phyloP scores from a whole-genome alignment of 1,140 invertebrate genomes.

The Campoletis sonorensis region DNA sequence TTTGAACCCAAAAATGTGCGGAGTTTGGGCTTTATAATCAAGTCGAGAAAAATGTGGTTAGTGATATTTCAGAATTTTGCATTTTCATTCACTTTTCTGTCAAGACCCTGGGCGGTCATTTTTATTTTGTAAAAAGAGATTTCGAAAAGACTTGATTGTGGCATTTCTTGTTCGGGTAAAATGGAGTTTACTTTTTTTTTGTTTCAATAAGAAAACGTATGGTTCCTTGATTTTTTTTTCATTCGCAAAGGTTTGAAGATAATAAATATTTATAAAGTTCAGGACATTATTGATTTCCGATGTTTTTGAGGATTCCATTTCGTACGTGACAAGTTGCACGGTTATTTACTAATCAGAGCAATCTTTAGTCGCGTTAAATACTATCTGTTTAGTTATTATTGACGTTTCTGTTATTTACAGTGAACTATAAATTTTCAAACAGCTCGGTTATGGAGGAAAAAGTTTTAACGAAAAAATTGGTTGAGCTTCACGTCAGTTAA shows the following conservation, averaged over 20 bases:
- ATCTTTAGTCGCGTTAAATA: not conserved
- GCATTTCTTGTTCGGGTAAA: no score
- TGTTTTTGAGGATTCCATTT: no score
- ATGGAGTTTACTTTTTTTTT: no score
- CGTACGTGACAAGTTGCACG: not conserved
- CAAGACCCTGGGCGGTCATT: no score
- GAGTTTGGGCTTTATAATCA: not conserved
- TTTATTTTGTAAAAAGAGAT: no score
- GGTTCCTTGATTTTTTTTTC: no score
- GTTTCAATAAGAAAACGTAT: no score
- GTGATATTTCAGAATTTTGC: not conserved
- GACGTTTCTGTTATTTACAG: not conserved
- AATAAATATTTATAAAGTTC: no score
- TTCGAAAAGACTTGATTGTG: no score
- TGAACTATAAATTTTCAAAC: not conserved
- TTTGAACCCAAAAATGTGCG: not conserved
- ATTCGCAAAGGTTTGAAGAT: no score
- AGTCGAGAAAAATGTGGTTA: not conserved
- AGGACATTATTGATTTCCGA: no score
- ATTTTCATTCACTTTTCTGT: not conserved
- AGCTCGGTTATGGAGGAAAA: not conserved
- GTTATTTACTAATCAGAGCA: not conserved
- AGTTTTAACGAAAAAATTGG: not conserved
- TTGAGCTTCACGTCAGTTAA: not conserved
- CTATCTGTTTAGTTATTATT: not conserved